Evolutionary conservation across 2,797 vertebrate genomes (phyloP).

Genomic region (Amniataba percoides): DNA sequence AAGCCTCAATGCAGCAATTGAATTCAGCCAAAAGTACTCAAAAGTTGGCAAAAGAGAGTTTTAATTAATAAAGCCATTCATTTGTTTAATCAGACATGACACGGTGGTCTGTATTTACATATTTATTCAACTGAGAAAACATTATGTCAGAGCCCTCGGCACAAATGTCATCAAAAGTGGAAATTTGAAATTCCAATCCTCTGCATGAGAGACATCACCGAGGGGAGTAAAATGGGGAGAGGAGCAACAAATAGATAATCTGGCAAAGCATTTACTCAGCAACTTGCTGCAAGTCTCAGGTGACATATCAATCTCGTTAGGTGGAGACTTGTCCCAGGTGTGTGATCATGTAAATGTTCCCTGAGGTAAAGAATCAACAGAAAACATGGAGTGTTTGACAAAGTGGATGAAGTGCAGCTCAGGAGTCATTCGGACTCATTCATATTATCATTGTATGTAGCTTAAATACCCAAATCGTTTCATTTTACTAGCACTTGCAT

Average conservation of each 20-base stretch:
- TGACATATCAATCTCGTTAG: constrained; percentile 53
- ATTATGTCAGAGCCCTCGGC: constrained; percentile 67
- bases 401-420: constrained; percentile 6
- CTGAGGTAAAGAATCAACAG: constrained; percentile 29
- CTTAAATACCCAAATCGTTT: constrained; percentile 4
- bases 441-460: neutral
- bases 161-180: constrained; percentile 72
- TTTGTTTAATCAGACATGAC: constrained; percentile 71
- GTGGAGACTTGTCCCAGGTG: constrained; percentile 43
- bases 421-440: constrained; percentile 5
- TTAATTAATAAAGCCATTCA: constrained; percentile 67
- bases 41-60: constrained; percentile 46
- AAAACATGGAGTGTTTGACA: constrained; percentile 16
- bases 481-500: neutral
- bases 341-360: constrained; percentile 41
- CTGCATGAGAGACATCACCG: constrained; percentile 66
- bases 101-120: constrained; percentile 68
- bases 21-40: constrained; percentile 27
- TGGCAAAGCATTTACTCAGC: constrained; percentile 58
- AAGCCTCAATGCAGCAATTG: neutral
- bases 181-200: constrained; percentile 75
- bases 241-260: constrained; percentile 56
- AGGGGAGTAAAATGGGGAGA: constrained; percentile 52
- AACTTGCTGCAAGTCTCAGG: constrained; percentile 50
- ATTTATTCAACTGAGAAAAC: constrained; percentile 73